phyloP scores from a whole-genome alignment of 1,140 invertebrate species.

The Geopemphigus sp. region DNA sequence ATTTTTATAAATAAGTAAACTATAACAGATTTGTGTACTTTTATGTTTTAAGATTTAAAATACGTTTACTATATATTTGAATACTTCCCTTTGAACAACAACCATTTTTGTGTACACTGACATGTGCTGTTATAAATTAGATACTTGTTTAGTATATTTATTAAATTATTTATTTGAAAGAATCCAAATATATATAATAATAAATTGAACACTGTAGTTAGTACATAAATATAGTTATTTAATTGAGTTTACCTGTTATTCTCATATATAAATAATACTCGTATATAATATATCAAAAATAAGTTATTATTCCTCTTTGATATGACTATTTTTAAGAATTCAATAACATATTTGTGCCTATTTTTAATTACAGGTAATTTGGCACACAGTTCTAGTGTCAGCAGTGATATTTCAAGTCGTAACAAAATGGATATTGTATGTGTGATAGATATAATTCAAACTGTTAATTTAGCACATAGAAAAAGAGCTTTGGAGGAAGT shows the following conservation, averaged over 20 bases:
- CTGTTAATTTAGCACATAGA: slow-evolving; percentile 68
- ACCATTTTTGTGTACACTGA: no score
- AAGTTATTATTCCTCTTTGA: not conserved
- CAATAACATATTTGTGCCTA: not conserved
- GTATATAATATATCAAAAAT: not conserved
- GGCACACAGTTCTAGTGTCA: slow-evolving; percentile 25
- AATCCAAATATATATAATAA: no score
- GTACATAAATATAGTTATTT: no score
- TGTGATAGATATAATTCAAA: slow-evolving; percentile 78
- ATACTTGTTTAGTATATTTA: no score
- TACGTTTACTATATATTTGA: no score
- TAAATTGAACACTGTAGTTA: no score
- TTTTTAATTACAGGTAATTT: slow-evolving; percentile 2
- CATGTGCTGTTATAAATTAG: no score
- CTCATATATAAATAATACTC: not conserved
- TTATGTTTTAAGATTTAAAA: no score
- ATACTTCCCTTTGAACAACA: no score
- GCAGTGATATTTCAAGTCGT: slow-evolving; percentile 36
- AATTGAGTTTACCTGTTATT: not conserved
- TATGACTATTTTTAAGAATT: not conserved
- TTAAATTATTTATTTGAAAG: no score
- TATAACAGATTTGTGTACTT: no score
- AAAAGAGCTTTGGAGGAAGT: slow-evolving; percentile 82
- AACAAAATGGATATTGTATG: slow-evolving; percentile 82
- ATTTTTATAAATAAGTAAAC: no score